Base-by-base conservation (phyloP, 2,113 vertebrate genomes). In the Meriones unguiculatus region DNA sequence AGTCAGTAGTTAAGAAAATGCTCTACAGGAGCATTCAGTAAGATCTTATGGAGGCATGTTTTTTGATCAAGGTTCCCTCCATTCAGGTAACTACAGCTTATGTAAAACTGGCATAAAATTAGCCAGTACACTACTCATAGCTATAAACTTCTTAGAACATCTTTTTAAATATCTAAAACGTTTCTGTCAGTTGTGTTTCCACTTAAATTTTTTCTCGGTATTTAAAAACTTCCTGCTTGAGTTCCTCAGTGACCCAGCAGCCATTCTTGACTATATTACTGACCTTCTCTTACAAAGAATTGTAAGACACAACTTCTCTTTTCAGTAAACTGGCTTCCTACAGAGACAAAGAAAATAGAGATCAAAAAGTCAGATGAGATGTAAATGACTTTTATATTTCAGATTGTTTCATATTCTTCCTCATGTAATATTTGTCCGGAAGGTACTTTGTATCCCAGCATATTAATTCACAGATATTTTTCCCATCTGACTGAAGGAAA, bases 241-340 rank as follows among this genome's bases (percentile, higher is more conserved):
- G 46, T 87, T 69, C 30, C 52, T 87, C 65, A 6, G 17, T 70
- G 65, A 87, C 32, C 65, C 28, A 7, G 25, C 3, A 12, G 32
- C 92, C 50, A 96, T 92, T 91, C 30, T 50, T 24, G 41, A 67
- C 35, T 76, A 50, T 69, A 77, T 96, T 22, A 87, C 9, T 65
- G n/a, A 94, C 46, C 32, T 41, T 96, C 25, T 95, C 86, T 94
- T 95, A 81, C 89, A 17, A 93, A 96, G 25, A 96, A 52, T 3
- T 32, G 5, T 13, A 81, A 77, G 14, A 24, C 64, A 59, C 9
- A 57, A 38, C 11, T 70, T 82, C 6, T 67, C 8, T 89, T 38
- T 28, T 89, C 86, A 95, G 65, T 18, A 50, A 35, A 52, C 35
- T 92, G 38, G 13, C 25, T 87, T 89, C 65, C 64, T 38, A 89